phyloP scores from a whole-genome alignment of 2,113 vertebrate genomes.

The Narcine bancroftii region DNA sequence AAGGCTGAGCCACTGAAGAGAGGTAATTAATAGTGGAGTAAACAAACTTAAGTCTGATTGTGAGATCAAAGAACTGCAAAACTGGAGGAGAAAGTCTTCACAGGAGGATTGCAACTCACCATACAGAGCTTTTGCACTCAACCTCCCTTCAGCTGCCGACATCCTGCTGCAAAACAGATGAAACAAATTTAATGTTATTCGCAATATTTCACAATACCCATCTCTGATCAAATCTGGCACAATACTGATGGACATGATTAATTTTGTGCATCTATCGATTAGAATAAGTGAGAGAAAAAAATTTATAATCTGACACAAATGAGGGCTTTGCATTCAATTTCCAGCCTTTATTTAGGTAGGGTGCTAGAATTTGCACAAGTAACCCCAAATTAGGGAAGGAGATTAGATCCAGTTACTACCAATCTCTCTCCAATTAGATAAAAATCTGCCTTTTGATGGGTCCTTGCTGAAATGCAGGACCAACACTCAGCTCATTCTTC shows the following conservation, averaged over 20 bases:
- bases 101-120: conserved; percentile 3
- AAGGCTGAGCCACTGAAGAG: no score
- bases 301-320: no score
- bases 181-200: not conserved
- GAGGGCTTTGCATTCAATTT: not conserved
- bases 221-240: not conserved
- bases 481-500: no score
- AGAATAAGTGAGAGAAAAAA: no score
- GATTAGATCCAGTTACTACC: not conserved
- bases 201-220: not conserved
- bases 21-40: no score
- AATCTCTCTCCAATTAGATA: no score
- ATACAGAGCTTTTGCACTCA: conserved; percentile 33
- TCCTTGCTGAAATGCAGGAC: no score
- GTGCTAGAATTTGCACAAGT: not conserved
- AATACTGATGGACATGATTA: not conserved
- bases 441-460: no score
- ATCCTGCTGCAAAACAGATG: conserved; percentile 9
- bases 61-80: no score
- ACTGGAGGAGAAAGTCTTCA: no score
- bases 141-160: not conserved
- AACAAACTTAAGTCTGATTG: no score
- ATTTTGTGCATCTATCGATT: not conserved
- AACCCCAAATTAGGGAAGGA: not conserved
- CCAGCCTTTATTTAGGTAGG: not conserved